Evolutionary conservation across 2,113 vertebrate genomes (phyloP).

Genomic region (Syngnathoides biaculeatus): DNA sequence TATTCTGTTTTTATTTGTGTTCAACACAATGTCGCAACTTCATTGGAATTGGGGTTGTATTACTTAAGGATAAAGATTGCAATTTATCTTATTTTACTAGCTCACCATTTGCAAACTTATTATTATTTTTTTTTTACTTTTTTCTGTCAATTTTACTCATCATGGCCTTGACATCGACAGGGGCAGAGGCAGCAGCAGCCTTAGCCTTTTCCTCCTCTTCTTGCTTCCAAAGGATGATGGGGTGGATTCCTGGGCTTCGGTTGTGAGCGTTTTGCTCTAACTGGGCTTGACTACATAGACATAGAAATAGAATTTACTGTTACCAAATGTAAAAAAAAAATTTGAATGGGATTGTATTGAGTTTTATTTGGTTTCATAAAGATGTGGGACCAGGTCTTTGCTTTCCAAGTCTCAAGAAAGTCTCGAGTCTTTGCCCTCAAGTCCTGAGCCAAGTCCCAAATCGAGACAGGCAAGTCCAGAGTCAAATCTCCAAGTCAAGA

Average conservation of each 20-base stretch:
- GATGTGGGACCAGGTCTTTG: too few species aligned
- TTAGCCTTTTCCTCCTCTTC: constrained; percentile 85
- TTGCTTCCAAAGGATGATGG: constrained; percentile 83
- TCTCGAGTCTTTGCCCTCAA: too few species aligned
- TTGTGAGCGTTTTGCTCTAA: constrained; percentile 79
- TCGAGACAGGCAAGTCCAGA: too few species aligned
- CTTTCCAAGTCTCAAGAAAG: too few species aligned
- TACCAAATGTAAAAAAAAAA: not conserved
- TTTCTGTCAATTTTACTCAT: constrained; percentile 96
- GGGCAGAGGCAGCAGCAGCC: constrained; percentile 73
- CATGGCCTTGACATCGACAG: constrained; percentile 91
- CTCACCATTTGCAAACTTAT: not conserved
- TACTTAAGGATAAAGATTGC: not conserved
- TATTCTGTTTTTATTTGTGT: too few species aligned
- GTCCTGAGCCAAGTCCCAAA: too few species aligned
- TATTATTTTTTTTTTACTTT: constrained; percentile 46
- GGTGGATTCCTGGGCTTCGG: constrained; percentile 80
- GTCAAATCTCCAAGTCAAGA: too few species aligned
- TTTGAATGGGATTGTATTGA: not conserved
- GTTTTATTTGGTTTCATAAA: not conserved
- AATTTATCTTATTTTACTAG: not conserved
- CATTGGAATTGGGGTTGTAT: too few species aligned
- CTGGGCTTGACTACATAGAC: constrained; percentile 61
- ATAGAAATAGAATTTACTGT: constrained; percentile 3
- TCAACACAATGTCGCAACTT: too few species aligned